Evolutionary conservation across 2,888 invertebrate genomes (phyloP).

Genomic region (Trichogramma dendrolimi): DNA sequence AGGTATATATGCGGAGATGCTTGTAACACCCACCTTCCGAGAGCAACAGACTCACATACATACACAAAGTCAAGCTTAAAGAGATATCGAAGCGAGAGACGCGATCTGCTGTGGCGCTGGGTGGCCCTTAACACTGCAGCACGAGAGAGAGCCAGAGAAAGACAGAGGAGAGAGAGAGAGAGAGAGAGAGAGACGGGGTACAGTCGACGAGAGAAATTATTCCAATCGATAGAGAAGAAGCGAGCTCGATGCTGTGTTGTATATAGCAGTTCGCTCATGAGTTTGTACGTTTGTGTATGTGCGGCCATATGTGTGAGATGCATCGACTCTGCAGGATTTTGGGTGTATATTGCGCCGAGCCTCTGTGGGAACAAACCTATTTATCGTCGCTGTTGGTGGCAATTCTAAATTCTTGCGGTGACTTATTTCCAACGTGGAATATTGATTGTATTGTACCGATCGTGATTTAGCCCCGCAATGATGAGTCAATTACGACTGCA

Average conservation of each 20-base stretch:
- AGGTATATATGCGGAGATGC: background rate
- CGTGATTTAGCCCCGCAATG: no score
- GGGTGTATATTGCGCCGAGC: no score
- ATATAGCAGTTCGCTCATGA: no score
- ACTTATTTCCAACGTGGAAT: no score
- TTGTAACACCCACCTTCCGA: slow-evolving; percentile 7
- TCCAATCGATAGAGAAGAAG: slow-evolving; percentile 13
- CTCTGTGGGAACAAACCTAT: no score
- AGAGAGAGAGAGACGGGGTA: slow-evolving; percentile 1
- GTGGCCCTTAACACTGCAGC: slow-evolving; percentile 6
- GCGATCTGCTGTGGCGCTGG: slow-evolving; percentile 9
- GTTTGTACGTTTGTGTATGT: no score
- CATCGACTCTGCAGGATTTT: no score
- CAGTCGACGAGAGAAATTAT: slow-evolving; percentile 15
- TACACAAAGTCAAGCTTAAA: slow-evolving; percentile 14
- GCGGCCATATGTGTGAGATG: no score
- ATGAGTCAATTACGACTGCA: no score
- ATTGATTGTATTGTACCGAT: no score
- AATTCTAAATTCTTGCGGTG: no score
- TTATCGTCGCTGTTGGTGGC: no score
- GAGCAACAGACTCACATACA: background rate
- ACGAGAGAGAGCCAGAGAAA: background rate
- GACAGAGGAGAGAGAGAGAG: background rate
- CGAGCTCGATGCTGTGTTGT: slow-evolving; percentile 8
- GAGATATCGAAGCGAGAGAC: slow-evolving; percentile 7